Percentiles rank a stretch among this genome's conserved stretches.
These are phyloP conservation scores for Onychomys torridus DNA, from an alignment of 2,797 vertebrate species.

Conservation along the genomic window DNA sequence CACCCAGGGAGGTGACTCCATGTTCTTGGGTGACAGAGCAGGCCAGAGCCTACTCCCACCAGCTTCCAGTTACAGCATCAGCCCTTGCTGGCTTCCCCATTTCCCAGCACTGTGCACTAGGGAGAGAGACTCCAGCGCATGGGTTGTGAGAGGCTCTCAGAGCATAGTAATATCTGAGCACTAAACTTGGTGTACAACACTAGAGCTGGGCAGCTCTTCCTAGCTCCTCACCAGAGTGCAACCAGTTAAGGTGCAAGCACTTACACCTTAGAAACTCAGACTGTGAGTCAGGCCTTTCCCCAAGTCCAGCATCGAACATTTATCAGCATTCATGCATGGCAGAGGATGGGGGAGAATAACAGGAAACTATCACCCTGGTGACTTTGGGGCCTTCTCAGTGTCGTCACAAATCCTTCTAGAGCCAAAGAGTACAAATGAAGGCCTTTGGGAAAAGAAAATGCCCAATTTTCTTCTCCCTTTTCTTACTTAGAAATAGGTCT, in stretches of 20 bases:
- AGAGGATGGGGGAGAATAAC: background rate
- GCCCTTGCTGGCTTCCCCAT: background rate
- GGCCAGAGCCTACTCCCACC: background rate
- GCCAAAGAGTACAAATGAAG: background rate
- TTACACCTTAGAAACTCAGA: background rate
- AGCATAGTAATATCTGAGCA: accelerated
- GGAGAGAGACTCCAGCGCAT: background rate
- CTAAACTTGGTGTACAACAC: background rate
- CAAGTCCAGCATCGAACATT: background rate
- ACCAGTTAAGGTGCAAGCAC: background rate
- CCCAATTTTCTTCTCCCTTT: background rate
- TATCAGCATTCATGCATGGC: background rate
- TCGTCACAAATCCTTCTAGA: background rate
- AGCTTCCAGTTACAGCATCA: background rate
- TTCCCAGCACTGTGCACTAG: background rate
- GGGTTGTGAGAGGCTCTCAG: background rate
- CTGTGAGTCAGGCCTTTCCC: background rate
- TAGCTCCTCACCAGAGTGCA: background rate
- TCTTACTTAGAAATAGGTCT: background rate
- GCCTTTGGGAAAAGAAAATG: background rate
- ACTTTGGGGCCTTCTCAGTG: background rate
- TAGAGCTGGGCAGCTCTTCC: background rate
- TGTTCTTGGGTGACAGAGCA: background rate
- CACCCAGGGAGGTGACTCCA: background rate
- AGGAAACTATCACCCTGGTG: background rate